Base-by-base conservation (phyloP, 1,140 invertebrate genomes). In the Drosophila tropicalis region DNA sequence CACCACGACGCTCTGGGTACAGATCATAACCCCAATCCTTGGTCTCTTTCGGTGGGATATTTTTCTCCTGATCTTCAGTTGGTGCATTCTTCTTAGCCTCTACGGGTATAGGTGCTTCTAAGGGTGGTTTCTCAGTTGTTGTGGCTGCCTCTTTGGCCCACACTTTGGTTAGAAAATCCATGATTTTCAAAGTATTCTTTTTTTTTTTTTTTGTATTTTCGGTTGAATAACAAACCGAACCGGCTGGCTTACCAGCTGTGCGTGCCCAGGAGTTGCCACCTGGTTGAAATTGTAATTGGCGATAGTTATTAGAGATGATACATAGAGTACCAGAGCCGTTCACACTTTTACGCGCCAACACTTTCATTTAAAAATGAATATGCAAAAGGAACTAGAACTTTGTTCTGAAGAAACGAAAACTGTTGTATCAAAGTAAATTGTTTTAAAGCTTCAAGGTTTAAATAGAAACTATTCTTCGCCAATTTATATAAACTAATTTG, bases 1-100 rank as follows among this genome's bases (percentile, higher is more conserved):
- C 90, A 10, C 95, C 95, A 83, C 94, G 94, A 79, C 97, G 94
- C 92, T 98, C 96, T 6, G 97, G 97, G 92, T 97, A 98, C 39
- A 98, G 94, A 93, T 97, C 96, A 90, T 96, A 97, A 65, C 96
- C 96, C 94, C 95, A 95, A 75, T 92, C 84, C 75, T 92, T 92
- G 10, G 74, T 54, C 3, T 68, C 66, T 17, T 70, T 68, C 10
- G 13, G 22, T 57, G 13, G 62, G 36, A 5, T 51, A 7, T 2
- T 64, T n/a, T 13, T 41, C 12, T 44, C 32, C 9, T 36, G 41
- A 29, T 56, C 34, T 56, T 44, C 17, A 1, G 67, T 15, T 39
- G 55, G 13, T 5, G 67, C n/a, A 34, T 85, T 74, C 9, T 68
- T 40, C 19, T 64, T 71, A 13, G 55, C 15, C 15, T 54, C 17